Evolutionary conservation across 1,140 invertebrate genomes (phyloP).

Genomic region (Coptotermes formosanus): DNA sequence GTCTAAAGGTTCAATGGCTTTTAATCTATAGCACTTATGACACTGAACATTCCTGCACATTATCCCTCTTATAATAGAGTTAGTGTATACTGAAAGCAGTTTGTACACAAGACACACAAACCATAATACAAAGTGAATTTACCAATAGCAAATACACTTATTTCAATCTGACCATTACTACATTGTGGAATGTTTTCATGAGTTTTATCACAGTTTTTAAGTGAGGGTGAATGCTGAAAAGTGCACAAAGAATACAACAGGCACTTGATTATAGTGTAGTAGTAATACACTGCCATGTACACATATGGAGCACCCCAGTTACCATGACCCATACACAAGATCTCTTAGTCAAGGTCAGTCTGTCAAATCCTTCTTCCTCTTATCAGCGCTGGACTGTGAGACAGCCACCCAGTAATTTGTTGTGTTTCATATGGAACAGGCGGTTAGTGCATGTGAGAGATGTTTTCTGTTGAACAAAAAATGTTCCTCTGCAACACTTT

Average conservation of each 20-base stretch:
- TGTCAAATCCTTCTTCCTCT: no score
- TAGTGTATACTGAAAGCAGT: neutral
- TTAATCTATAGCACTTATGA: no score
- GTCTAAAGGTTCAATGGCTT: no score
- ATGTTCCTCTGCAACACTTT: no score
- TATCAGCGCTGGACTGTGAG: no score
- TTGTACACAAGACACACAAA: neutral
- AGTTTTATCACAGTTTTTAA: conserved; percentile 11
- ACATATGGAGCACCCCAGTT: neutral
- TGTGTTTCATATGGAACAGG: no score
- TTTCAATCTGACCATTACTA: neutral
- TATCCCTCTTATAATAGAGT: neutral
- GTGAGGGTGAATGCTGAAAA: neutral
- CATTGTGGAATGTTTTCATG: conserved; percentile 1
- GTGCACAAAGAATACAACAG: neutral
- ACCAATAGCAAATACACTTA: neutral
- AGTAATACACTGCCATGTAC: neutral
- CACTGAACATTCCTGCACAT: neutral
- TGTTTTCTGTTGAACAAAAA: no score
- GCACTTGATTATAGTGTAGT: neutral
- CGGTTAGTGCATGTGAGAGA: no score
- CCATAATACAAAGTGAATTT: neutral
- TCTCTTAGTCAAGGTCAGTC: no score
- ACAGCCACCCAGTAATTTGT: no score
- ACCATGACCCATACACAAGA: no score